A percentile compares a stretch with the other conserved stretches of the same genome.
phyloP scores from a whole-genome alignment of 2,888 invertebrate genomes.

The Anoplius nigerrimus region DNA sequence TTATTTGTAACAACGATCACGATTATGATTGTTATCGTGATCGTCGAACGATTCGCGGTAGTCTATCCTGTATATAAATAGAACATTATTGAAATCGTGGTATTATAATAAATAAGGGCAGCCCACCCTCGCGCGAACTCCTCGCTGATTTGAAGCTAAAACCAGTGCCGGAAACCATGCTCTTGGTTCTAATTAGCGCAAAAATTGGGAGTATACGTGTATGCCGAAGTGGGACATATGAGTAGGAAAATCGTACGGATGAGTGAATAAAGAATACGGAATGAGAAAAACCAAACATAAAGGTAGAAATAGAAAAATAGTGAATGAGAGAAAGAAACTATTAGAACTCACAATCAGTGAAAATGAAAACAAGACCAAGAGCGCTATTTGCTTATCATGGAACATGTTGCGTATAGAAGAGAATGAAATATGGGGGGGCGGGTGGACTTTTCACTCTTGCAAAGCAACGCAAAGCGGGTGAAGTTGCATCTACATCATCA shows the following conservation, averaged over 20 bases:
- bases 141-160: conserved; percentile 65
- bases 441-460: conserved; percentile 17
- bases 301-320: not conserved
- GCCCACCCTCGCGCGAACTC: conserved; percentile 74
- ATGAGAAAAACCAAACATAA: too few relatives aligned
- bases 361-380: too few relatives aligned
- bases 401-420: conserved; percentile 1
- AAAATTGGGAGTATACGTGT: conserved; percentile 19
- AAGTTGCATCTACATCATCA: conserved; percentile 40
- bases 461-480: conserved; percentile 41
- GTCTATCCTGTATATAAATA: conserved; percentile 46
- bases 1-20: not conserved
- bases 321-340: conserved; percentile 12
- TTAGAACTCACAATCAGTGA: conserved; percentile 18
- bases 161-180: conserved; percentile 69
- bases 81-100: conserved; percentile 50
- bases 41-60: conserved; percentile 24
- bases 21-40: not conserved
- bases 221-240: not conserved
- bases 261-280: not conserved
- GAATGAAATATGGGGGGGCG: conserved; percentile 17
- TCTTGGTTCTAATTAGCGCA: conserved; percentile 46
- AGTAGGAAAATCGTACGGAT: not conserved
- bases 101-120: conserved; percentile 58
- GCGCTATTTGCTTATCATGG: too few relatives aligned